Percentiles rank a stretch among this genome's conserved stretches.
Conservation (phyloP, 2,888 invertebrate species). For the Protula sp. region DNA sequence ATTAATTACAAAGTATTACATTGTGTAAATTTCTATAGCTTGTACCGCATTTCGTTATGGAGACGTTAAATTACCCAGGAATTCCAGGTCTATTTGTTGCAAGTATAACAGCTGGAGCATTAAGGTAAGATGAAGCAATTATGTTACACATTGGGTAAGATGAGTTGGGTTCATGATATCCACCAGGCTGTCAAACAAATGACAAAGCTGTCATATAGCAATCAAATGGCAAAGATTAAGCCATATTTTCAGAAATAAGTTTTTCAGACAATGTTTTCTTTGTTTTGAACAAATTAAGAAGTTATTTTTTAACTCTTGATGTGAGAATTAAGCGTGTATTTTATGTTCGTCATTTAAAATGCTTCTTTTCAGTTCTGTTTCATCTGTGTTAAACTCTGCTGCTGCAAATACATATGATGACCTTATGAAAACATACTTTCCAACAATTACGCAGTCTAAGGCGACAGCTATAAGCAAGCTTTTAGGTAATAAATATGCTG, state of each 20-base stretch:
- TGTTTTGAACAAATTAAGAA: too few relatives aligned
- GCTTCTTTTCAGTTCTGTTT: background rate
- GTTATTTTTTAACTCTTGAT: too few relatives aligned
- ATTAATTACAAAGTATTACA: too few relatives aligned
- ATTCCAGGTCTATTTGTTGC: background rate
- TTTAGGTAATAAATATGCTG: too few relatives aligned
- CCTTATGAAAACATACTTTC: background rate
- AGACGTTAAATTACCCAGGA: background rate
- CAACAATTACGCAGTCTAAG: background rate
- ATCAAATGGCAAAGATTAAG: too few relatives aligned
- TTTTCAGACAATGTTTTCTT: background rate
- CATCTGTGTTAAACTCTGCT: background rate
- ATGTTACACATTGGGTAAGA: background rate
- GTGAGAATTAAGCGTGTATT: too few relatives aligned
- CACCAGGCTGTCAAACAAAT: too few relatives aligned
- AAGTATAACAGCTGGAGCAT: background rate
- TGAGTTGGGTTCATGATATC: too few relatives aligned
- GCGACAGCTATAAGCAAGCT: background rate
- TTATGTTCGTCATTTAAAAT: too few relatives aligned
- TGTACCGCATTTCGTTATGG: background rate
- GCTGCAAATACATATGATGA: background rate
- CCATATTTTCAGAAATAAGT: background rate
- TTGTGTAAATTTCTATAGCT: too few relatives aligned
- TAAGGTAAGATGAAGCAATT: background rate
- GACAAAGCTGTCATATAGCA: too few relatives aligned